These are phyloP conservation scores for Chrosomus eos DNA, from an alignment of 2,797 vertebrate genomes.

Conservation along the genomic window DNA sequence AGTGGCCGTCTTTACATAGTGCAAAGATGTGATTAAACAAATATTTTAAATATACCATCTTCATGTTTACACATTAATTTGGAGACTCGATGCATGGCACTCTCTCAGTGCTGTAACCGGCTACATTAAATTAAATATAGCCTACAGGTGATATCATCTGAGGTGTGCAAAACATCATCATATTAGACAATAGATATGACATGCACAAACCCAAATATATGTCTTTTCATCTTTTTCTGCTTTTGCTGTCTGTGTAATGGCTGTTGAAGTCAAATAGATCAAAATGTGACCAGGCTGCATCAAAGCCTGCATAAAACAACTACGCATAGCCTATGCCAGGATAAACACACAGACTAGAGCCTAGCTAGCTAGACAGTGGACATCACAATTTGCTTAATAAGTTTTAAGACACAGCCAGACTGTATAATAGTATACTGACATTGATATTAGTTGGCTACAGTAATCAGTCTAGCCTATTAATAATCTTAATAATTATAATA, in stretches of 20 bases:
- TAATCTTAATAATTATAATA: background rate
- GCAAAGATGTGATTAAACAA: background rate
- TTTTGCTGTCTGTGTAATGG: background rate
- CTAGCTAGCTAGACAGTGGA: background rate
- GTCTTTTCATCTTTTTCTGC: background rate
- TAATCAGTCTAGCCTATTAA: background rate
- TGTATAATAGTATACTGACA: background rate
- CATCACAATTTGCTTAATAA: background rate
- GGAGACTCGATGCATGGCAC: background rate
- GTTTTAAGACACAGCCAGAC: background rate
- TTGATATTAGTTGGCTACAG: background rate
- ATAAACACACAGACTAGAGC: background rate
- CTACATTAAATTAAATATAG: background rate
- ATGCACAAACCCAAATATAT: background rate
- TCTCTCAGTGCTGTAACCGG: background rate
- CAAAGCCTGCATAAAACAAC: background rate
- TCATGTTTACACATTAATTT: background rate
- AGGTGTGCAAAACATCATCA: background rate
- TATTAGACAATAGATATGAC: background rate
- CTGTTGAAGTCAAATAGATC: slow-evolving; percentile 16
- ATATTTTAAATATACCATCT: background rate
- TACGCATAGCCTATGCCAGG: background rate
- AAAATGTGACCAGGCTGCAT: background rate
- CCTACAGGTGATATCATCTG: background rate
- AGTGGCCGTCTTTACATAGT: background rate